These are phyloP conservation scores for Jordanella pulchra DNA, from an alignment of 2,797 vertebrate species.

Conservation along the genomic window DNA sequence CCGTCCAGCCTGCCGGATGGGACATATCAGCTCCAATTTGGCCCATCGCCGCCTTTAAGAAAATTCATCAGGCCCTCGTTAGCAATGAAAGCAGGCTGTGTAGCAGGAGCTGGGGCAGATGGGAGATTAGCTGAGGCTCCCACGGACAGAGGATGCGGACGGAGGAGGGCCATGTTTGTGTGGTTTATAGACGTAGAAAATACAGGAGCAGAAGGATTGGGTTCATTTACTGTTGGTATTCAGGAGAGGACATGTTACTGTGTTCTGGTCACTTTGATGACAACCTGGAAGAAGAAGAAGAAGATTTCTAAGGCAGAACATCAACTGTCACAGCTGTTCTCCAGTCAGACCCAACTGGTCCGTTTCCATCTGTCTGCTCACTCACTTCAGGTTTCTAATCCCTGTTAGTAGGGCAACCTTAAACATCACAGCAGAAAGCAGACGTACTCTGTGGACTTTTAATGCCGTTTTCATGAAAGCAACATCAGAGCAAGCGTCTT, in stretches of 20 bases:
- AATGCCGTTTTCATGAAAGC: conserved; percentile 46
- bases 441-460: neutral
- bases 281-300: neutral
- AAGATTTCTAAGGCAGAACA: neutral
- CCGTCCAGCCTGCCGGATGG: conserved; percentile 68
- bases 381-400: too few species aligned
- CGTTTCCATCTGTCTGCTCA: too few species aligned
- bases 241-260: neutral
- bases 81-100: conserved; percentile 79
- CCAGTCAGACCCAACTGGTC: too few species aligned
- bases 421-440: too few species aligned
- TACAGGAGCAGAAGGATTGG: conserved; percentile 30
- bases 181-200: conserved; percentile 39
- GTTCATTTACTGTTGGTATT: neutral
- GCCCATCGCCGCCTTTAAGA: conserved; percentile 71
- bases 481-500: conserved; percentile 45
- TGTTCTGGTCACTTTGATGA: neutral
- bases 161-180: conserved; percentile 44
- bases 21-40: conserved; percentile 82
- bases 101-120: conserved; percentile 68
- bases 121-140: conserved; percentile 73
- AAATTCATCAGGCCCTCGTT: conserved; percentile 79
- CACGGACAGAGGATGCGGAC: conserved; percentile 58
- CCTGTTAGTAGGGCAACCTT: too few species aligned
- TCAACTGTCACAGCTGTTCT: too few species aligned